Evolutionary conservation across 2,888 invertebrate genomes (phyloP), one percentile per base, ranked within the genome.

Genomic region (Drosophila suboccidentalis): DNA sequence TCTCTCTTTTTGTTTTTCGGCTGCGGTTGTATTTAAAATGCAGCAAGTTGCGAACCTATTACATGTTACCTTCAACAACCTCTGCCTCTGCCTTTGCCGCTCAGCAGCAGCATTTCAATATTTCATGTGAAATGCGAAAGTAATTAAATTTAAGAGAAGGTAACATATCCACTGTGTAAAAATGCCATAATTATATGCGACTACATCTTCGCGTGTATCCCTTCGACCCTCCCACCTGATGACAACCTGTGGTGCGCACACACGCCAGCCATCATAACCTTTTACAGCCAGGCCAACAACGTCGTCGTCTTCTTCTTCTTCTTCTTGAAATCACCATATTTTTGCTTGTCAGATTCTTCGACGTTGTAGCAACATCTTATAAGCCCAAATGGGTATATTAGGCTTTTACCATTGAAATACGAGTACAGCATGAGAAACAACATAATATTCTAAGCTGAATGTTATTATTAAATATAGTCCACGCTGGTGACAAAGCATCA

Each of bases 131-230:
- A 89, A 83, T 61, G 86, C 82, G 83, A 83, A 90, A 89, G 90
- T 91, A 91, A 91, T 91, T 91, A 91, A 91, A 91, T 91, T 90
- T 80, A 87, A 68, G 74, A 82, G 84, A 90, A 91, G 87, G 87
- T 88, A 88, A 87, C 91, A 83, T 82, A 86, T 85, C 82, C 90
- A 82, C 87, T 80, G 67, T 75, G 88, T 75, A 80, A 87, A 91
- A 91, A 90, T 91, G 82, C 82, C 87, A 89, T 91, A 91, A 91
- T 91, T 91, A 90, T 86, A 89, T 71, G 81, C 88, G 91, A 91
- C 91, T 89, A 50, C 55, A 39, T 51, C 49, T 26, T 53, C 61
- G n/a, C n/a, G n/a, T n/a, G n/a, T n/a, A 5, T 1, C 26, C 6
- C 1, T 26, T 1, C 29, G 29, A 29, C 8, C 29, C 29, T 26